Percentiles rank a stretch among this genome's conserved stretches.
Conservation (phyloP, 2,888 invertebrate genomes). For the Acronicta leporina region DNA sequence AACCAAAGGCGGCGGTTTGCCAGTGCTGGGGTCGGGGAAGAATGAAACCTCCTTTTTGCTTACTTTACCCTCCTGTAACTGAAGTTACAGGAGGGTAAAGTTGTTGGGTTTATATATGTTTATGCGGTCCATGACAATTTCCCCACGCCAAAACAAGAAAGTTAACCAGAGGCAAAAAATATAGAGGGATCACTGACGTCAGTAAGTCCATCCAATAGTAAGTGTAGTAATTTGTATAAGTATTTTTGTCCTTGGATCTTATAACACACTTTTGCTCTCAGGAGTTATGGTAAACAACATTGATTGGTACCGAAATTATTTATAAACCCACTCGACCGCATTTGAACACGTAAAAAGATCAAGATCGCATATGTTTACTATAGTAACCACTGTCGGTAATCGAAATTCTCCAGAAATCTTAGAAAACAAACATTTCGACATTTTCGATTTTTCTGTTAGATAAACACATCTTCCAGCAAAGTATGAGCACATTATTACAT, state of each 20-base stretch:
- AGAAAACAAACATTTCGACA: slow-evolving; percentile 7
- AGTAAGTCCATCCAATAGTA: too few species aligned
- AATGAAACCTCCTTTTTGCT: too few species aligned
- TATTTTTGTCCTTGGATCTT: slow-evolving; percentile 34
- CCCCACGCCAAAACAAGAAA: too few species aligned
- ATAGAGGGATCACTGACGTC: too few species aligned
- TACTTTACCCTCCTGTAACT: too few species aligned
- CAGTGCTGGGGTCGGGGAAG: too few species aligned
- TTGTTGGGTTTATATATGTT: too few species aligned
- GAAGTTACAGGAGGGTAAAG: too few species aligned
- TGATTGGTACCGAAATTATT: slow-evolving; percentile 28
- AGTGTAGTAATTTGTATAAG: neutral
- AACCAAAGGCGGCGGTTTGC: too few species aligned
- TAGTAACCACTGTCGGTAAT: slow-evolving; percentile 27
- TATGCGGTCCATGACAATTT: too few species aligned
- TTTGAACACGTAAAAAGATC: slow-evolving; percentile 18
- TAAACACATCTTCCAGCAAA: slow-evolving; percentile 16
- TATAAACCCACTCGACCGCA: slow-evolving; percentile 19
- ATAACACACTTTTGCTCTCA: slow-evolving; percentile 14
- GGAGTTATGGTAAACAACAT: slow-evolving; percentile 28
- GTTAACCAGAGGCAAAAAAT: neutral
- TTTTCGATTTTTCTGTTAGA: slow-evolving; percentile 20
- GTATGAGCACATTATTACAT: slow-evolving; percentile 23
- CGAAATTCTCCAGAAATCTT: slow-evolving; percentile 12
- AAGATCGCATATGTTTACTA: slow-evolving; percentile 37